A percentile compares a stretch with the other conserved stretches of the same genome.
Evolutionary conservation across 2,797 vertebrate genomes (phyloP).

Genomic region (Leptodactylus fallax): DNA sequence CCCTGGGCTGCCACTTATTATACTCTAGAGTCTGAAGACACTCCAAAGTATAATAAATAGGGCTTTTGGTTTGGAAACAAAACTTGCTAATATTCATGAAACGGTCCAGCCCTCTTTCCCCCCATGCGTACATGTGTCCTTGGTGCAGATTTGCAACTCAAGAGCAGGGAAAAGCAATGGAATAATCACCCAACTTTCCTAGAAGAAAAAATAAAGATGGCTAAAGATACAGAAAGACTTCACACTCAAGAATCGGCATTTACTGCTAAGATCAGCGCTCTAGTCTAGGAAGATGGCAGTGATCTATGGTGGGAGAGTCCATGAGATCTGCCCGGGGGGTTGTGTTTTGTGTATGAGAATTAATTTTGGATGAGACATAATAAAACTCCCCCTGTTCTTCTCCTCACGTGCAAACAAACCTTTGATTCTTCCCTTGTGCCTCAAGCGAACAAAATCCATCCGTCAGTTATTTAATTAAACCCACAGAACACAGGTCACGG

Average conservation of each 20-base stretch:
- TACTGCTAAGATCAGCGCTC: background rate
- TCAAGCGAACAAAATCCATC: conserved; percentile 47
- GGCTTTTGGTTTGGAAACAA: too few species aligned
- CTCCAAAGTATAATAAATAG: too few species aligned
- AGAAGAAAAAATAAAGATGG: background rate
- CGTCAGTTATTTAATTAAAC: conserved; percentile 60
- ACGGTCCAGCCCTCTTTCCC: too few species aligned
- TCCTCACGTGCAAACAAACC: conserved; percentile 31
- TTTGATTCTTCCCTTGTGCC: conserved; percentile 45
- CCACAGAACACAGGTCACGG: conserved; percentile 37
- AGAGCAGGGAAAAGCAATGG: too few species aligned
- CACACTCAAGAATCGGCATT: background rate
- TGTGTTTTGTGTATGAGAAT: conserved; percentile 25
- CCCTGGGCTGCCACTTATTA: too few species aligned
- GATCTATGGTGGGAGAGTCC: background rate
- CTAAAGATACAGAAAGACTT: too few species aligned
- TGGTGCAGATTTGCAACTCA: too few species aligned
- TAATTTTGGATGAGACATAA: conserved; percentile 31
- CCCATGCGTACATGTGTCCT: too few species aligned
- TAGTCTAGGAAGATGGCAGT: background rate
- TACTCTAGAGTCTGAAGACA: too few species aligned
- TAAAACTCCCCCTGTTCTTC: conserved; percentile 33
- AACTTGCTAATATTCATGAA: too few species aligned
- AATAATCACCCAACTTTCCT: background rate
- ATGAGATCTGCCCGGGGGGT: conserved; percentile 12